These are phyloP conservation scores for Euzophera pinguis DNA, from an alignment of 2,888 invertebrate species.

Conservation along the genomic window DNA sequence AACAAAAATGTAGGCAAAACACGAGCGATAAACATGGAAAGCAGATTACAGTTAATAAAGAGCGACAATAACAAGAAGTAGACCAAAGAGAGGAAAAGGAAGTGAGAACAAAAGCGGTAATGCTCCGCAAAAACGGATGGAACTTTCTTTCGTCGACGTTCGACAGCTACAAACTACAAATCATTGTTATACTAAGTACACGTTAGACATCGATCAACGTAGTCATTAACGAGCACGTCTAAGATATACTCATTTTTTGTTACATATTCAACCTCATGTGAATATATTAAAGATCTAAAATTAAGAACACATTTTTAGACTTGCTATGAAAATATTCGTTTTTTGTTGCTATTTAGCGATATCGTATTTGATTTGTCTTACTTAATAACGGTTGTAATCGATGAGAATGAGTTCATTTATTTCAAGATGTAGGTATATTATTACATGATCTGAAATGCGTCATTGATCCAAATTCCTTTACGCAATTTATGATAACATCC, in stretches of 20 bases:
- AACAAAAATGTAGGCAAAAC: not conserved
- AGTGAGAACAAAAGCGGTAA: slow-evolving; percentile 21
- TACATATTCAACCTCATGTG: too few relatives aligned
- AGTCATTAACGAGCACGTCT: not conserved
- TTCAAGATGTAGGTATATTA: not conserved
- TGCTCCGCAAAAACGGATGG: slow-evolving; percentile 15
- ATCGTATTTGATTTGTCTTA: too few relatives aligned
- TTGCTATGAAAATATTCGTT: too few relatives aligned
- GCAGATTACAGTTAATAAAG: slow-evolving; percentile 8
- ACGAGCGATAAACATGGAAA: not conserved
- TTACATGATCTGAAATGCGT: not conserved
- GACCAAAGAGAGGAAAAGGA: slow-evolving; percentile 20
- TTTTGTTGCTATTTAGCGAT: too few relatives aligned
- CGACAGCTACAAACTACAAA: slow-evolving; percentile 11
- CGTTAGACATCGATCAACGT: not conserved
- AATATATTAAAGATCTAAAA: too few relatives aligned
- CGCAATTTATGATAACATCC: slow-evolving; percentile 3
- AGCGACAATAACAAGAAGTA: slow-evolving; percentile 13
- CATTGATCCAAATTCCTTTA: slow-evolving; percentile 2
- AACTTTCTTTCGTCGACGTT: slow-evolving; percentile 15
- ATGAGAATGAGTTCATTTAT: not conserved
- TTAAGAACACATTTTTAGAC: not conserved
- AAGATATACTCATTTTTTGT: not conserved
- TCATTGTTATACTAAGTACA: slow-evolving; percentile 3
- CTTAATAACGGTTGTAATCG: not conserved